A percentile compares a stretch with the other conserved stretches of the same genome.
Conservation (phyloP, 2,888 invertebrate species). For the Diaprepes abbreviatus region DNA sequence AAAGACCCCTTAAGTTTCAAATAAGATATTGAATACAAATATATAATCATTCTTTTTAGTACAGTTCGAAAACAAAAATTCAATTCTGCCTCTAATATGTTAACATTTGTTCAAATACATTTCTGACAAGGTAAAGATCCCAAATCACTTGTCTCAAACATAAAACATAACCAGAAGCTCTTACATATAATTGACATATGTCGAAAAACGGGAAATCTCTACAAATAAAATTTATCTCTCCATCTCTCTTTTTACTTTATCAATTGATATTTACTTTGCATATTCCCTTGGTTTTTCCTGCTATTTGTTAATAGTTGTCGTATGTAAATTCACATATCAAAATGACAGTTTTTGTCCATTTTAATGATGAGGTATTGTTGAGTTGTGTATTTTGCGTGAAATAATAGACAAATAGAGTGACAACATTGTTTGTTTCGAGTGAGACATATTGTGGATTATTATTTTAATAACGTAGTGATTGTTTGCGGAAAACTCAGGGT, state of each 20-base stretch:
- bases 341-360: slow-evolving; percentile 35
- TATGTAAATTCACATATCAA: slow-evolving; percentile 32
- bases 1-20: too few relatives aligned
- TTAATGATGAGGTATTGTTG: slow-evolving; percentile 30
- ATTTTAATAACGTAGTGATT: slow-evolving; percentile 10
- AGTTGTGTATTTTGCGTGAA: slow-evolving; percentile 31
- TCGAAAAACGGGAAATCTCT: slow-evolving; percentile 19
- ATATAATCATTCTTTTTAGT: too few relatives aligned
- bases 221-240: slow-evolving; percentile 12
- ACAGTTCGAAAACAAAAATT: too few relatives aligned
- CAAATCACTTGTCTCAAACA: slow-evolving; percentile 16
- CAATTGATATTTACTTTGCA: slow-evolving; percentile 22
- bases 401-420: slow-evolving; percentile 29
- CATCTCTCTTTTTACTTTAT: slow-evolving; percentile 12
- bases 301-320: background rate
- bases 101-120: background rate
- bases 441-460: slow-evolving; percentile 26
- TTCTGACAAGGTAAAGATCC: background rate
- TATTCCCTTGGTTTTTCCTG: background rate
- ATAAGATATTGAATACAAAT: too few relatives aligned
- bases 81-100: too few relatives aligned
- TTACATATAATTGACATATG: slow-evolving; percentile 35
- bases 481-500: slow-evolving; percentile 3
- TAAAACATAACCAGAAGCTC: slow-evolving; percentile 15
- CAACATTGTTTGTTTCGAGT: slow-evolving; percentile 21